These are phyloP conservation scores for Rhinella marina DNA, from an alignment of 2,797 vertebrate genomes.

Conservation along the genomic window DNA sequence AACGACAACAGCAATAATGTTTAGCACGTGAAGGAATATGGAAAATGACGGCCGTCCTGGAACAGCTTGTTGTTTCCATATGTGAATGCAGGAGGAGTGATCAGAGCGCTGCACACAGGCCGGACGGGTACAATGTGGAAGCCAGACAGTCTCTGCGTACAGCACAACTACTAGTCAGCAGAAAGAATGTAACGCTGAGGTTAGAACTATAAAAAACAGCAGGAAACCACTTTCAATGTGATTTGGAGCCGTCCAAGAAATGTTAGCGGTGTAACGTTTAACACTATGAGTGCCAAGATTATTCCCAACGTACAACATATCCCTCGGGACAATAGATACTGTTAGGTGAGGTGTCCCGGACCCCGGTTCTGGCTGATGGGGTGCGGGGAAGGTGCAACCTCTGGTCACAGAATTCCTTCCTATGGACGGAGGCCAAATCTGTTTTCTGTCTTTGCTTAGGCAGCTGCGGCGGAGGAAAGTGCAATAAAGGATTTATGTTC, in stretches of 20 bases:
- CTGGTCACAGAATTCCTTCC: slow-evolving; percentile 27
- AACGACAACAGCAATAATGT: neutral
- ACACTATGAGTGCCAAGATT: neutral
- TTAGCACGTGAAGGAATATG: neutral
- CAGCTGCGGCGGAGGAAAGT: slow-evolving; percentile 25
- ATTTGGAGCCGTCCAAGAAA: slow-evolving; percentile 33
- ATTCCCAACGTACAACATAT: neutral
- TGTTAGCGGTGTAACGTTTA: slow-evolving; percentile 12
- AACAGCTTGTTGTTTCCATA: neutral
- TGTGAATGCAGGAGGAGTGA: neutral
- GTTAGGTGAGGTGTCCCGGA: neutral
- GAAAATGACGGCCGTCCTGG: neutral
- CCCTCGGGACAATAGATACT: too few species aligned
- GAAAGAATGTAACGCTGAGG: neutral
- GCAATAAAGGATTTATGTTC: slow-evolving; percentile 39
- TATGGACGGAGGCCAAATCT: slow-evolving; percentile 24
- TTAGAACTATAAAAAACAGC: slow-evolving; percentile 21
- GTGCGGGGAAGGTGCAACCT: slow-evolving; percentile 20
- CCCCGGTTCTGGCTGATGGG: neutral
- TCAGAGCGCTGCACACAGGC: neutral
- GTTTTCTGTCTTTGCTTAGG: slow-evolving; percentile 33
- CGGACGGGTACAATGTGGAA: neutral
- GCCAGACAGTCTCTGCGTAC: slow-evolving; percentile 10
- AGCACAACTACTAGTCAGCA: neutral
- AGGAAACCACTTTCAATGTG: slow-evolving; percentile 29